Base-by-base conservation (phyloP, 1,140 invertebrate species). In the Drosophila grimshawi region DNA sequence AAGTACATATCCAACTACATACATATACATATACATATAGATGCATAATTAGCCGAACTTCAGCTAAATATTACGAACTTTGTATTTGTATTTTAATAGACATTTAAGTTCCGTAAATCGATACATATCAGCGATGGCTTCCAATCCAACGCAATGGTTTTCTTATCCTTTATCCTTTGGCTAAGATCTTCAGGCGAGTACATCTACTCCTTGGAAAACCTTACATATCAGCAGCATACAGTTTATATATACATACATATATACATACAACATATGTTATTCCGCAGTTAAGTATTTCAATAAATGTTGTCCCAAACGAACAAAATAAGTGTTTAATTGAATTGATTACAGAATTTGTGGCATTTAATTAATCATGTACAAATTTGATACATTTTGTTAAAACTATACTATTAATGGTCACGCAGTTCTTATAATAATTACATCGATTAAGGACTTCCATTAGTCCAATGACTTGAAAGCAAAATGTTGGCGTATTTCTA, bases 261-360 rank as follows among this genome's bases (percentile, higher is more conserved):
- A 51, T 51, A 53, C 29, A 60, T 5, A 49, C 2, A 10, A 33
- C 35, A 51, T 60, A 39, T 61, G 11, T 39, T 63, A 69, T 39
- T 41, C 10, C 43, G 19, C 30, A 60, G 52, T 69, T 83, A 66
- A 46, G 68, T 46, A 70, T 48, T 71, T 66, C 46, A 80, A 72
- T 82, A 82, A 69, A 81, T 70, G 79, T 81, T 81, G 46, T 35
- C 29, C 48, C 48, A 49, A 32, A 7, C 2, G 29, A 49, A 49
- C 7, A 30, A 49, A 6, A 30, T 2, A 10, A 49, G 7, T 49
- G 39, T 30, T 49, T 10, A 8, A 43, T 43, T 39, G 4, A n/a
- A 41, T 41, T 43, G 19, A 19, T 19, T 19, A 19, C 19, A 19
- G 19, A 19, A 19, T 19, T 19, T 0, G 1, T 19, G 0, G 1